phyloP scores from a whole-genome alignment of 1,140 invertebrate species.

The Steinernema feltiae region DNA sequence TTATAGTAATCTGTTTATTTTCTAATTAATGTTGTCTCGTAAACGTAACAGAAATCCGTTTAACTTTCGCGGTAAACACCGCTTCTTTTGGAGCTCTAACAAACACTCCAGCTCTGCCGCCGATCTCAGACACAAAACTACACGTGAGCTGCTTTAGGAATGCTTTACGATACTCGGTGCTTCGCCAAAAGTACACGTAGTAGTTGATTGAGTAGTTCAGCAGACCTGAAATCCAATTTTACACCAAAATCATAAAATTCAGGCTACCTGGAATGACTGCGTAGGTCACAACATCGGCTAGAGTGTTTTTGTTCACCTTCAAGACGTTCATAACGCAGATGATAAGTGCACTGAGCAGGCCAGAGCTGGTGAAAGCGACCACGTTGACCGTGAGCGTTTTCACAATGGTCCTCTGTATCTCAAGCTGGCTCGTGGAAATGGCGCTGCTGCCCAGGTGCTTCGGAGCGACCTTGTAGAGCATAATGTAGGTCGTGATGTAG shows the following conservation, averaged over 20 bases:
- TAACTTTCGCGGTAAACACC: no score
- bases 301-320: neutral
- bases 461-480: neutral
- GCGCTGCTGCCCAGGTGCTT: neutral
- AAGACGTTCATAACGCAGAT: neutral
- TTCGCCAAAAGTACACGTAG: conserved; percentile 11
- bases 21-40: no score
- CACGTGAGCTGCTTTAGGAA: neutral
- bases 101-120: no score
- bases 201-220: neutral
- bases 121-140: neutral
- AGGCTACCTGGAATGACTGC: neutral
- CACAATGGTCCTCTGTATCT: neutral
- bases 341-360: neutral
- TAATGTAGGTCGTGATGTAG: neutral
- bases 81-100: no score
- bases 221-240: neutral
- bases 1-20: no score
- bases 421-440: neutral
- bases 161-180: neutral
- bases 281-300: neutral
- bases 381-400: neutral
- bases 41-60: no score
- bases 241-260: neutral
- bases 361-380: neutral